Conservation (phyloP, 2,113 vertebrate species). For the Bos indicus region DNA sequence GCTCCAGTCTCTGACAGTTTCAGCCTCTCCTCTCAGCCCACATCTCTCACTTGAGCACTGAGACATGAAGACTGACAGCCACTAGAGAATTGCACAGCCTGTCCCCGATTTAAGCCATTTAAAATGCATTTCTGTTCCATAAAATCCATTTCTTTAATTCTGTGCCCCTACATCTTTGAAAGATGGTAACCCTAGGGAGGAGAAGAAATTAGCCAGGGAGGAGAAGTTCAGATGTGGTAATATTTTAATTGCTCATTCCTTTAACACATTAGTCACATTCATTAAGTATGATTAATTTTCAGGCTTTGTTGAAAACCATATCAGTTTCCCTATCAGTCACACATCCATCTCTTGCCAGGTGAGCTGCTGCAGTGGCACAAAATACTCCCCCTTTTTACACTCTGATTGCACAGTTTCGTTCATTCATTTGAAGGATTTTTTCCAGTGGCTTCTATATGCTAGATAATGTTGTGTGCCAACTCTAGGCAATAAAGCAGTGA, state of each 20-base stretch:
- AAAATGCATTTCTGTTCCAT: constrained; percentile 39
- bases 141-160: neutral
- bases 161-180: constrained; percentile 27
- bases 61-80: constrained; percentile 48
- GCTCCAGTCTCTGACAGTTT: neutral
- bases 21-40: constrained; percentile 1
- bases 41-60: constrained; percentile 9
- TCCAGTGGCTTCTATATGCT: neutral
- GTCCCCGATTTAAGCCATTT: constrained; percentile 45
- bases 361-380: neutral
- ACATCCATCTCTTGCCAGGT: neutral
- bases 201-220: constrained; percentile 62
- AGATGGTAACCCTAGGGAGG: constrained; percentile 51
- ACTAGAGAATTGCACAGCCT: constrained; percentile 35
- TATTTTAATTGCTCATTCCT: constrained; percentile 61
- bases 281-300: constrained; percentile 66
- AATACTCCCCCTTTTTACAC: neutral
- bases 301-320: constrained; percentile 46
- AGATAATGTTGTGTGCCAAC: neutral
- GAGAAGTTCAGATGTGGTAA: constrained; percentile 53
- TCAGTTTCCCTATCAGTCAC: constrained; percentile 30
- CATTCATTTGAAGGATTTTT: neutral
- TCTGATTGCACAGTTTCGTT: neutral
- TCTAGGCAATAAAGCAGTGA: neutral
- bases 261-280: constrained; percentile 53